Conservation (phyloP, 2,113 vertebrate species). For the Sula dactylatra region DNA sequence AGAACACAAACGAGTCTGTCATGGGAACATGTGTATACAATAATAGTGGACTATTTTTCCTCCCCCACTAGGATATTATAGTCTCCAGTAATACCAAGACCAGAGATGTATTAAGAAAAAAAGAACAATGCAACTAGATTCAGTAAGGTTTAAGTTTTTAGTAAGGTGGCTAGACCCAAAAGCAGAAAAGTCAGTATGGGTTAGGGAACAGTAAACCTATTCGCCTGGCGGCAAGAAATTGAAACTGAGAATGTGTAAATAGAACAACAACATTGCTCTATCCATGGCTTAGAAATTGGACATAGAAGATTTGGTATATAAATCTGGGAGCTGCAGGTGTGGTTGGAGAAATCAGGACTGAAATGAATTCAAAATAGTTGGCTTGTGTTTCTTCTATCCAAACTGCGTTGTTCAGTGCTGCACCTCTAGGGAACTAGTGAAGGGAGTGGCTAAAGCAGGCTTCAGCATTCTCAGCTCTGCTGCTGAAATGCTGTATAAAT, state of each 20-base stretch:
- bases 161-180: neutral
- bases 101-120: neutral
- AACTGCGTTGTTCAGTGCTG: neutral
- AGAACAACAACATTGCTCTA: neutral
- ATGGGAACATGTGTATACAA: neutral
- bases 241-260: neutral
- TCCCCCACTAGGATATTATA: neutral
- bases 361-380: neutral
- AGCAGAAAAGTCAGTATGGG: neutral
- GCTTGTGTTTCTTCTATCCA: neutral
- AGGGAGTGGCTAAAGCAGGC: neutral
- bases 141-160: neutral
- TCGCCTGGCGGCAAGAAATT: neutral
- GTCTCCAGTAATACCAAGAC: neutral
- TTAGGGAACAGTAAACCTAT: neutral
- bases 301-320: neutral
- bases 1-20: neutral
- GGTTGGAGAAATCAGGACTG: neutral
- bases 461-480: neutral
- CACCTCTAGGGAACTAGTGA: neutral
- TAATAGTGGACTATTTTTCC: neutral
- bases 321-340: neutral
- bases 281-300: neutral
- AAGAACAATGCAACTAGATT: neutral
- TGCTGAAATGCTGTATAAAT: neutral